Base-by-base conservation (phyloP, 2,113 vertebrate genomes). In the Nibea albiflora region DNA sequence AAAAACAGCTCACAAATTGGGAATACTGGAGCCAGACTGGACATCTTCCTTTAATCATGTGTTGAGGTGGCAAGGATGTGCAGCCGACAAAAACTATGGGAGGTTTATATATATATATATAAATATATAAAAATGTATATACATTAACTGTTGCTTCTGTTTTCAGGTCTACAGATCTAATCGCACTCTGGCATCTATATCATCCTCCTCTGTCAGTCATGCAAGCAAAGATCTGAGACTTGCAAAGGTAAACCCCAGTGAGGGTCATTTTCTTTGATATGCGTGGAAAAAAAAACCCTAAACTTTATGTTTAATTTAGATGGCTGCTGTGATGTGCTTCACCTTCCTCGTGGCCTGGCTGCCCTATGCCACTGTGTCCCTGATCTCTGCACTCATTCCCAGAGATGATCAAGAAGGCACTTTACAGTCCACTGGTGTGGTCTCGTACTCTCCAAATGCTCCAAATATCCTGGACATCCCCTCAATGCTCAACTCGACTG, bases 241-340 rank as follows among this genome's bases (percentile, higher is more conserved):
- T 44, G 79, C 90, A 58, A 93, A 93, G 89, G 90, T 91, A 85
- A 62, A 54, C 7, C 6, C 9, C 20, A 2, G 5, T 20, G n/a
- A 50, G 19, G 28, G 39, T 42, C 0, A 16, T 20, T 46, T 46
- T 69, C 24, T 6, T 24, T 64, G 14, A 35, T 61, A 2, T 62
- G 16, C n/a, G 19, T 11, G 35, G 6, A 6, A 24, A 57, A 64
- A 35, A 39, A 39, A 8, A 1, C 5, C 31, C 35, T 53, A n/a
- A 73, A 52, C 5, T 0, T 1, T 12, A 0, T 49, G 5, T 70
- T 46, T 44, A 22, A 71, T 76, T 20, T 69, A 93, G 90, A 88
- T 92, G n/a, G 88, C 93, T 31, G 89, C 87, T 39, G 89, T 93
- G 61, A 87, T 92, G n/a, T 94, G 87, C 46, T n/a, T 16, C 76